These are phyloP conservation scores for Hylaeus anthracinus DNA, from an alignment of 1,140 invertebrate species.

Conservation along the genomic window DNA sequence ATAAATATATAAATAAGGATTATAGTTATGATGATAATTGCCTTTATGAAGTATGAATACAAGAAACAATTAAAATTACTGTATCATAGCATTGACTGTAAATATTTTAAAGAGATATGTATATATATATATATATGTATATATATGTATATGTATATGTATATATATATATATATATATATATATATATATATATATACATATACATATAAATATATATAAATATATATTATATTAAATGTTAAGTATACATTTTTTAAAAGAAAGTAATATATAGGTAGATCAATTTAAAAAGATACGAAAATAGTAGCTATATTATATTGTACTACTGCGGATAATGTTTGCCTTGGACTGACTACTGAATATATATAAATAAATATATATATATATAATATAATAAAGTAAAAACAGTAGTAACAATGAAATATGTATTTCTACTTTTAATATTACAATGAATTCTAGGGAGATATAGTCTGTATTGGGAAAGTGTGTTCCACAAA, in stretches of 20 bases:
- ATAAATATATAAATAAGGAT: conserved; percentile 66
- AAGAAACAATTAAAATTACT: conserved; percentile 75
- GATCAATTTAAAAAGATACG: conserved; percentile 74
- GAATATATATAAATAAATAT: conserved; percentile 68
- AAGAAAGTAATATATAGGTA: conserved; percentile 81
- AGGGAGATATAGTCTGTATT: conserved; percentile 71
- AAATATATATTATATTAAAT: conserved; percentile 75
- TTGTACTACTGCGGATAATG: conserved; percentile 77
- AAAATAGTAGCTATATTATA: conserved; percentile 78
- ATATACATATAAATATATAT: conserved; percentile 46
- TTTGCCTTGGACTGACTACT: conserved; percentile 81
- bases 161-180: conserved; percentile 43
- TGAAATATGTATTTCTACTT: conserved; percentile 81
- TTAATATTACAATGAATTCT: conserved; percentile 77
- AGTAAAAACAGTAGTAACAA: conserved; percentile 73
- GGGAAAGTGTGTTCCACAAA: conserved; percentile 75
- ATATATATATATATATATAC: conserved; percentile 37
- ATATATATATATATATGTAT: conserved; percentile 29
- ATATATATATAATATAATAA: conserved; percentile 70
- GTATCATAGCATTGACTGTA: conserved; percentile 79
- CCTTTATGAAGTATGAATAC: conserved; percentile 78
- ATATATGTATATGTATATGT: conserved; percentile 24
- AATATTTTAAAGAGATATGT: conserved; percentile 77
- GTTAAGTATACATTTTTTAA: conserved; percentile 81
- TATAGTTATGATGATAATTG: conserved; percentile 79